phyloP scores from a whole-genome alignment of 2,888 invertebrate genomes.

The Hylaea fasciaria region DNA sequence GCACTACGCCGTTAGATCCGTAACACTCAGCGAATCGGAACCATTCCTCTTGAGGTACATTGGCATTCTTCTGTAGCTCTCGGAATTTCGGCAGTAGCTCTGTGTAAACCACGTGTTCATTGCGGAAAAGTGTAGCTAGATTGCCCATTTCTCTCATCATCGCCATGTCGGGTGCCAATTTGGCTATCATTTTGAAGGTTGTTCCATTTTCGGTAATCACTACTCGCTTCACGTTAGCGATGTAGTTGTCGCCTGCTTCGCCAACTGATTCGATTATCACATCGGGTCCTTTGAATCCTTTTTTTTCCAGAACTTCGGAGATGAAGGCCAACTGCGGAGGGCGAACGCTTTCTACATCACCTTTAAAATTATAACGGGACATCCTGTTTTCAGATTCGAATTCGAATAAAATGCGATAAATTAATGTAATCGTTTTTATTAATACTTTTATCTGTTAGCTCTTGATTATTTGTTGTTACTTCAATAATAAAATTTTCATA shows the following conservation, averaged over 20 bases:
- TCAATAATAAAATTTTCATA: no score
- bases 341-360: slow-evolving; percentile 46
- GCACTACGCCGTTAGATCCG: slow-evolving; percentile 24
- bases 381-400: slow-evolving; percentile 34
- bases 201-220: slow-evolving; percentile 40
- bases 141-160: slow-evolving; percentile 40
- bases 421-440: no score
- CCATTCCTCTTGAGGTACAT: slow-evolving; percentile 49
- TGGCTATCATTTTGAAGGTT: slow-evolving; percentile 57
- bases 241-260: slow-evolving; percentile 48
- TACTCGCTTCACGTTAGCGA: slow-evolving; percentile 43
- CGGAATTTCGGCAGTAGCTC: slow-evolving; percentile 48
- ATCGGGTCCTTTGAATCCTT: slow-evolving; percentile 48
- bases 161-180: slow-evolving; percentile 54
- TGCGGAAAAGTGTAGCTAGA: slow-evolving; percentile 45
- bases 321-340: slow-evolving; percentile 53
- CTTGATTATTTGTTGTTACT: no score
- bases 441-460: no score
- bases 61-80: slow-evolving; percentile 52
- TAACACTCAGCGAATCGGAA: slow-evolving; percentile 40
- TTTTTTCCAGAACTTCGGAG: slow-evolving; percentile 48
- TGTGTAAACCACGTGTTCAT: slow-evolving; percentile 56
- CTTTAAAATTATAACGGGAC: slow-evolving; percentile 48
- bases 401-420: no score
- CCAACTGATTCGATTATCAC: slow-evolving; percentile 50